These are phyloP conservation scores for Hippocampus zosterae DNA, from an alignment of 2,113 vertebrate species.

Conservation along the genomic window DNA sequence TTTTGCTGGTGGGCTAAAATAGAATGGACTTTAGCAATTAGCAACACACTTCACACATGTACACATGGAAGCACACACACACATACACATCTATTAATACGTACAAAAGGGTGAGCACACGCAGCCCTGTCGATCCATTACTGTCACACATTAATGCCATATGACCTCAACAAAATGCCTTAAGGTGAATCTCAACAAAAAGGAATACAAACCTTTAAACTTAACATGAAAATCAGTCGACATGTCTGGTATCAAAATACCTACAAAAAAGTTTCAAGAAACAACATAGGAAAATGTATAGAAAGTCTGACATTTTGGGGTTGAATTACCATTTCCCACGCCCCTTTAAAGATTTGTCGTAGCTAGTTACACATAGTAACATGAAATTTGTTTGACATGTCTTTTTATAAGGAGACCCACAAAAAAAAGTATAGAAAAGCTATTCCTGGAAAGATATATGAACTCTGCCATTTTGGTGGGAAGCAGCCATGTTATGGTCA, in stretches of 20 bases:
- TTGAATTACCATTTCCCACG: background rate
- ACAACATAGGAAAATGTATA: background rate
- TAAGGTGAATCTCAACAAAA: background rate
- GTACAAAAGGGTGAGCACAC: background rate
- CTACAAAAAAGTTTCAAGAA: background rate
- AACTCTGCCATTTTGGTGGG: too few species aligned
- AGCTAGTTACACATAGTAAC: too few species aligned
- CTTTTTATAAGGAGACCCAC: too few species aligned
- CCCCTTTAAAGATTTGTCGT: too few species aligned
- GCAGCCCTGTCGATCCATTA: constrained; percentile 5
- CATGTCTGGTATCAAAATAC: background rate
- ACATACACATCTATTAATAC: constrained; percentile 29
- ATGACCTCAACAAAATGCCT: background rate
- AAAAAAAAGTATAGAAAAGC: too few species aligned
- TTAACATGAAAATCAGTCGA: background rate
- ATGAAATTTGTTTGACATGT: too few species aligned
- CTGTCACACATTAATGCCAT: background rate
- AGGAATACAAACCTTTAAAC: background rate
- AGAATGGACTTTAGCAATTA: constrained; percentile 22
- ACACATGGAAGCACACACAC: background rate
- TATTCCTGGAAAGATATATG: too few species aligned
- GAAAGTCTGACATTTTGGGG: background rate
- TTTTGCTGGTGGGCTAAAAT: constrained; percentile 8
- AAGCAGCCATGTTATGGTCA: too few species aligned
- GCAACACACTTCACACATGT: background rate